phyloP scores from a whole-genome alignment of 1,140 invertebrate genomes.

The Scaptomyza hsui region DNA sequence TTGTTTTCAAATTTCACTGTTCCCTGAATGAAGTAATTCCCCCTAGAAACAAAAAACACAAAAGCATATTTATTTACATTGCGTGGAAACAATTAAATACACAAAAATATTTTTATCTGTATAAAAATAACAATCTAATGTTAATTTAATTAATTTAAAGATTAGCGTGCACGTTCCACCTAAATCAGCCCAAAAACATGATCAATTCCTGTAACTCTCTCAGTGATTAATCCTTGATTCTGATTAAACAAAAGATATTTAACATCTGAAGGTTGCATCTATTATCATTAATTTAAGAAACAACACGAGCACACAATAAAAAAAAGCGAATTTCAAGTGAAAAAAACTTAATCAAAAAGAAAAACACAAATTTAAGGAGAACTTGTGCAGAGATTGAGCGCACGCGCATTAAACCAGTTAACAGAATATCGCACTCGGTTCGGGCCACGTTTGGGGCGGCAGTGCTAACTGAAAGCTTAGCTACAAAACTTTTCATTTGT shows the following conservation, averaged over 20 bases:
- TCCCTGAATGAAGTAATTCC: conserved; percentile 1
- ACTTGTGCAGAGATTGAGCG: conserved; percentile 17
- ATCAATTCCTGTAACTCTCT: neutral
- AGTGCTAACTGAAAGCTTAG: conserved; percentile 76
- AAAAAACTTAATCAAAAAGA: conserved; percentile 13
- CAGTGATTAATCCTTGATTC: conserved; percentile 51
- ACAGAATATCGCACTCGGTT: conserved; percentile 27
- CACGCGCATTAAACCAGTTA: conserved; percentile 45
- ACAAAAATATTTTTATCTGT: conserved; percentile 11
- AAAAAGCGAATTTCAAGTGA: neutral
- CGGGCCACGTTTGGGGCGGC: conserved; percentile 22
- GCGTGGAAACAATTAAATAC: conserved; percentile 30
- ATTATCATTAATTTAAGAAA: conserved; percentile 57
- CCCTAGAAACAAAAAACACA: conserved; percentile 12
- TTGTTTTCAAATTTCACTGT: conserved; percentile 3
- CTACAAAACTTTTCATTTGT: conserved; percentile 47
- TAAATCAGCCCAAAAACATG: neutral
- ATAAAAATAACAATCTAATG: conserved; percentile 25
- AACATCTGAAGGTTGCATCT: conserved; percentile 44
- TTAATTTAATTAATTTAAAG: conserved; percentile 44
- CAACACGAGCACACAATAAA: neutral
- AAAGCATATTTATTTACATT: conserved; percentile 8
- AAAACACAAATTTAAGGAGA: conserved; percentile 32
- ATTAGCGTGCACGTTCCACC: neutral
- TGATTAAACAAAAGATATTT: conserved; percentile 9